Evolutionary conservation across 2,888 invertebrate genomes (phyloP).

Genomic region (Drosophila bunnanda): DNA sequence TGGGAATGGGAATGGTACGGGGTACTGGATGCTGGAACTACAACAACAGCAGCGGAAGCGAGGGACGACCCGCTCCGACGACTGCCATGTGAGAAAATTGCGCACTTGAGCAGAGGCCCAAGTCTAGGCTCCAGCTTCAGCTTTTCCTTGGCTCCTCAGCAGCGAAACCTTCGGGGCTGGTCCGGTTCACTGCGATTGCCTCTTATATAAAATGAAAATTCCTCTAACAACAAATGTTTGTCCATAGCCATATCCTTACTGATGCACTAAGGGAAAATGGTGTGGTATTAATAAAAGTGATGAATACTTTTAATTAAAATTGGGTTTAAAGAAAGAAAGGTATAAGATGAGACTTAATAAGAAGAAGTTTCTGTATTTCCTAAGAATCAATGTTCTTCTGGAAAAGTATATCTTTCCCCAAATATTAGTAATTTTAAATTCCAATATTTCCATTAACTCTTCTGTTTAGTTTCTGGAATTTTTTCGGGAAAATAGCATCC

Average conservation of each 20-base stretch:
- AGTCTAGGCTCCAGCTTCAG: slow-evolving; percentile 8
- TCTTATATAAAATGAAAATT: slow-evolving; percentile 70
- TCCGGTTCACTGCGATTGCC: slow-evolving; percentile 50
- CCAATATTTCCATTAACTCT: background rate
- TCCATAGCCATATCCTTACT: slow-evolving; percentile 37
- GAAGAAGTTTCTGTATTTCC: background rate
- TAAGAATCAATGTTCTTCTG: background rate
- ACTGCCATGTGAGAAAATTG: slow-evolving; percentile 79
- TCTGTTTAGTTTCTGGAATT: background rate
- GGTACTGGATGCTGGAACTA: slow-evolving; percentile 8
- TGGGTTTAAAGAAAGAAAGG: background rate
- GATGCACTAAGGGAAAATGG: slow-evolving; percentile 1
- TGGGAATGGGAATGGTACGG: slow-evolving; percentile 24
- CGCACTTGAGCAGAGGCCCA: slow-evolving; percentile 58
- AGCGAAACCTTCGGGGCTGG: slow-evolving; percentile 64
- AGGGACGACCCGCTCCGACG: slow-evolving; percentile 14
- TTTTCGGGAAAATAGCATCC: too few species aligned
- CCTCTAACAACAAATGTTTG: slow-evolving; percentile 61
- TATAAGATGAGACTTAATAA: background rate
- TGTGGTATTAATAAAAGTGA: background rate
- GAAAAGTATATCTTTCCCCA: too few species aligned
- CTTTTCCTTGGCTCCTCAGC: slow-evolving; percentile 29
- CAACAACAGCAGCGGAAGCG: slow-evolving; percentile 26
- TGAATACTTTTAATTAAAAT: background rate
- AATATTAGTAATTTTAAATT: too few species aligned